Evolutionary conservation across 2,113 vertebrate species (phyloP).

Genomic region (Spheniscus mendiculus): DNA sequence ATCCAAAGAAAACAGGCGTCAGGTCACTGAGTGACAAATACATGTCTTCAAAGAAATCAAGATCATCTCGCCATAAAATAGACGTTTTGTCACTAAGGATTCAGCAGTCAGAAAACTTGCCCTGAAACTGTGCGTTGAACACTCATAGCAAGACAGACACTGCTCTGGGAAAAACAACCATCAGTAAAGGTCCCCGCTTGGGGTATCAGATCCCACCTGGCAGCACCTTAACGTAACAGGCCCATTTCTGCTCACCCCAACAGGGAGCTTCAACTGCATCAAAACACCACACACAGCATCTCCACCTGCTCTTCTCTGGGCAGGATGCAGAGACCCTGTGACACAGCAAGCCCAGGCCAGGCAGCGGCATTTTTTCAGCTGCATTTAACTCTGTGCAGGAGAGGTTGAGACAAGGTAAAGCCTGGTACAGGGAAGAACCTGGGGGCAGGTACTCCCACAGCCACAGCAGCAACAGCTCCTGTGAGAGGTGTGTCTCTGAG

Average conservation of each 20-base stretch:
- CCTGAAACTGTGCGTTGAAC: neutral
- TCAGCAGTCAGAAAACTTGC: neutral
- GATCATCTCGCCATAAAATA: neutral
- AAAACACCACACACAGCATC: neutral
- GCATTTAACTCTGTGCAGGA: neutral
- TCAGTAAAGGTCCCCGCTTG: neutral
- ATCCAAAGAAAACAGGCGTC: neutral
- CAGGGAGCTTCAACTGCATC: neutral
- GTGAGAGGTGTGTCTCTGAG: neutral
- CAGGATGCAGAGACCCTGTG: neutral
- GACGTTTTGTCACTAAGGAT: neutral
- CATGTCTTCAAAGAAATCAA: neutral
- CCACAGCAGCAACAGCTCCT: neutral
- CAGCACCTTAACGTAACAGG: neutral
- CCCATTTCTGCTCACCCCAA: neutral
- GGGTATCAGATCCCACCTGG: neutral
- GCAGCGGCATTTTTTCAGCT: neutral
- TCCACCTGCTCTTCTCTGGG: neutral
- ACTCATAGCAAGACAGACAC: neutral
- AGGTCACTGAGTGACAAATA: neutral
- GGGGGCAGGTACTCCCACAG: neutral
- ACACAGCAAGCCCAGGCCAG: neutral
- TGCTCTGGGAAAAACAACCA: neutral
- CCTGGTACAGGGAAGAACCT: neutral
- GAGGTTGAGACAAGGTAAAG: neutral